A percentile compares a stretch with the other conserved stretches of the same genome.
Conservation (phyloP, 1,140 invertebrate genomes). For the Solenopsis invicta region DNA sequence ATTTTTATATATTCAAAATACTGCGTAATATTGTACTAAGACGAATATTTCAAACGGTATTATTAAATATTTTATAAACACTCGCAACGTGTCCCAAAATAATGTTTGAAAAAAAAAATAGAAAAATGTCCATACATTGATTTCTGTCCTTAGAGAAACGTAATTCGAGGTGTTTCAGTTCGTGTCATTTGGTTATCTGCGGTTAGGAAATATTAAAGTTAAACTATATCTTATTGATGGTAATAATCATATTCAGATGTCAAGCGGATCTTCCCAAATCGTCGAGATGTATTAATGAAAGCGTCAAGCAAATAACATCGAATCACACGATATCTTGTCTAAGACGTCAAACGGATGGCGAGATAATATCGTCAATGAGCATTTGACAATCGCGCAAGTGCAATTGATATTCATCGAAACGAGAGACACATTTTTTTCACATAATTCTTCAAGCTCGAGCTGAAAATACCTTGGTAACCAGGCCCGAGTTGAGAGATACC, state of each 20-base stretch:
- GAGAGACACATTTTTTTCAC: neutral
- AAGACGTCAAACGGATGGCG: neutral
- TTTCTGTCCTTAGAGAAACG: neutral
- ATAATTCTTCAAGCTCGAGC: neutral
- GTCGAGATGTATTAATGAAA: neutral
- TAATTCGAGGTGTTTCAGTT: neutral
- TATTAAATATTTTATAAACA: neutral
- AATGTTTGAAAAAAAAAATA: neutral
- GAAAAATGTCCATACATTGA: neutral
- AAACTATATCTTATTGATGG: neutral
- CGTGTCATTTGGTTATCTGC: neutral
- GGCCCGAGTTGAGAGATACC: neutral
- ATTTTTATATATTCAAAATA: neutral
- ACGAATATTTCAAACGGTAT: neutral
- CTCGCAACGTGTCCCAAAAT: neutral
- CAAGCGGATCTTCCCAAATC: neutral
- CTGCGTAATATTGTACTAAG: neutral
- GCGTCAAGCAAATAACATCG: conserved; percentile 20
- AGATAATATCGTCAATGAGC: conserved; percentile 29
- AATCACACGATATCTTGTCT: conserved; percentile 4
- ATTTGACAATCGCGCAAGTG: conserved; percentile 19
- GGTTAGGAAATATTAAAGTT: neutral
- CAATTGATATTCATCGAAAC: neutral
- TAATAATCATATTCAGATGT: neutral
- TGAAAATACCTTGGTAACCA: conserved; percentile 3